Base-by-base conservation (phyloP, 2,888 invertebrate genomes). In the Eupeodes latifasciatus region DNA sequence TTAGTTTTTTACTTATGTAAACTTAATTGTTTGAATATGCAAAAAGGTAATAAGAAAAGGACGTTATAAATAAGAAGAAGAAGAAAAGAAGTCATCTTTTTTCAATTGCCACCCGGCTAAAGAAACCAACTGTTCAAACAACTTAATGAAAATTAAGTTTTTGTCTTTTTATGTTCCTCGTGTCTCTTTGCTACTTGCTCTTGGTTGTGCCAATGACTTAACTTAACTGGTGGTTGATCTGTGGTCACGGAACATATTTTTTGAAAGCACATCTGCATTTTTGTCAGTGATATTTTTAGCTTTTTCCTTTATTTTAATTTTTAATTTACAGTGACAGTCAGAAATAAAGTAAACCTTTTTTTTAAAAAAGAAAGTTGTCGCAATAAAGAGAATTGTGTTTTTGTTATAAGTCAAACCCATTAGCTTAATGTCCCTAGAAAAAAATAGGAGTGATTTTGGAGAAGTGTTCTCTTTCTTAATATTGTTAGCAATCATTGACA, bases 221-320 rank as follows among this genome's bases (percentile, higher is more conserved):
- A 80, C 61, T 55, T 64, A 66, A 80, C 61, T 55, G 67, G 61
- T 81, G 81, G 85, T 85, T 85, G 81, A 85, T 85, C 74, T 85
- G 81, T 82, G 85, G 85, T 85, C 85, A 85, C 85, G 85, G 85
- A 85, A 85, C 74, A 66, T 76, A 27, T 80, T 64, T 80, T 75
- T 71, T 80, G 85, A 85, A 76, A 85, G 74, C 71, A 71, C 85
- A 85, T 85, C 85, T 85, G 85, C 85, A 85, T 76, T 80, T 84
- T 79, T 62, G 55, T 51, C 62, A 44, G 49, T 55, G 36, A 79
- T 75, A 69, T 69, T 72, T 72, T 19, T 36, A 0, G 27, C 27
- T 27, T 27, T 27, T 27, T 27, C 27, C 27, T 11, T 5, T 62
- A 36, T 27, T 57, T 19, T 66, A 27, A 27, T 27, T 47, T 77